Evolutionary conservation across 2,113 vertebrate genomes (phyloP).

Genomic region (Pangasianodon hypophthalmus): DNA sequence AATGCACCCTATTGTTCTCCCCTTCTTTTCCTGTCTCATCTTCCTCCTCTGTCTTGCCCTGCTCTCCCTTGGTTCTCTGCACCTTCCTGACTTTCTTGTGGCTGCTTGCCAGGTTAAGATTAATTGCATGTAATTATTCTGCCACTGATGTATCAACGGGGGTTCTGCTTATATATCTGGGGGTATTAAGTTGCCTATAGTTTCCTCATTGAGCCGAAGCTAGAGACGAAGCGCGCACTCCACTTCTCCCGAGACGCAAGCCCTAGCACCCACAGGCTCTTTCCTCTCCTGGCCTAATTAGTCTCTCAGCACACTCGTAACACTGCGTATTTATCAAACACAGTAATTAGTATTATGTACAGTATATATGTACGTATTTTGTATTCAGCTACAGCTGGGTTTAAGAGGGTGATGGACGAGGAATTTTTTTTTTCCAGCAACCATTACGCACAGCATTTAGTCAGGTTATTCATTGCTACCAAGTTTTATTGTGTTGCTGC

Average conservation of each 20-base stretch:
- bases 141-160: constrained; percentile 58
- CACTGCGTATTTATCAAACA: constrained; percentile 74
- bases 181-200: constrained; percentile 62
- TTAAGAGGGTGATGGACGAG: neutral
- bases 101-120: constrained; percentile 62
- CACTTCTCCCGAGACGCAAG: constrained; percentile 57
- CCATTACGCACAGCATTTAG: neutral
- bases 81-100: constrained; percentile 61
- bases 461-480: neutral
- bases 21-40: constrained; percentile 11
- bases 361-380: constrained; percentile 64
- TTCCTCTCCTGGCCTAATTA: constrained; percentile 77
- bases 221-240: constrained; percentile 64
- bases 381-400: constrained; percentile 60
- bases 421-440: neutral
- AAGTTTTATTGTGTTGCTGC: neutral
- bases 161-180: constrained; percentile 63
- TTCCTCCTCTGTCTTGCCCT: constrained; percentile 1
- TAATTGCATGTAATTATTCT: constrained; percentile 67
- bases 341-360: constrained; percentile 66
- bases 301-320: constrained; percentile 71
- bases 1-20: constrained; percentile 51
- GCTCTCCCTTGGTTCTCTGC: constrained; percentile 46
- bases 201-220: constrained; percentile 55
- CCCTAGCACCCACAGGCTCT: constrained; percentile 64